These are phyloP conservation scores for Acleris holmiana DNA, from an alignment of 2,888 invertebrate genomes.

Conservation along the genomic window DNA sequence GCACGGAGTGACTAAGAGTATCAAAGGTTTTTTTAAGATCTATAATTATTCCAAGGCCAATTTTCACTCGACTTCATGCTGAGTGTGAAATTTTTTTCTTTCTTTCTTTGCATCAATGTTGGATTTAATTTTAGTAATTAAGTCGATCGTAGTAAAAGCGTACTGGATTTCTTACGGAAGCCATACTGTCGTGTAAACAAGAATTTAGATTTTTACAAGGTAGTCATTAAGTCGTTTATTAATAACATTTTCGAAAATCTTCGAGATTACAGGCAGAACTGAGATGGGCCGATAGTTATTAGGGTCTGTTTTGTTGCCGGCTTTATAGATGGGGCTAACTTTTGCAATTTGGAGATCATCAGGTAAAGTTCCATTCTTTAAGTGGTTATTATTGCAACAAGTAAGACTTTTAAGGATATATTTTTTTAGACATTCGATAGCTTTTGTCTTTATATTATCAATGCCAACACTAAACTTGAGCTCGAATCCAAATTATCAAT, in stretches of 20 bases:
- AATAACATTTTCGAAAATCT: not conserved
- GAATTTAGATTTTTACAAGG: not conserved
- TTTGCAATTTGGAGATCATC: not conserved
- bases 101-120: no score
- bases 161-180: not conserved
- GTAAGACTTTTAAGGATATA: conserved; percentile 13
- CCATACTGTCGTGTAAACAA: not conserved
- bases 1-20: no score
- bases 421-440: conserved; percentile 33
- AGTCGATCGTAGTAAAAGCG: not conserved
- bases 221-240: not conserved
- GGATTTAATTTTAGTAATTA: no score
- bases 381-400: conserved; percentile 19
- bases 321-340: conserved; percentile 1
- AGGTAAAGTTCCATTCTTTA: conserved; percentile 2
- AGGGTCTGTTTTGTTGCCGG: not conserved
- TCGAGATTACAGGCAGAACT: not conserved
- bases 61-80: no score
- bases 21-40: no score
- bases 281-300: not conserved
- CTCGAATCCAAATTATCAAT: conserved; percentile 33
- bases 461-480: conserved; percentile 33
- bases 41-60: no score
- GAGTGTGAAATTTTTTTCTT: no score
- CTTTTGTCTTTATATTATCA: conserved; percentile 37